These are phyloP conservation scores for Acanthococcus lagerstroemiae DNA, from an alignment of 2,888 invertebrate species.

Conservation along the genomic window DNA sequence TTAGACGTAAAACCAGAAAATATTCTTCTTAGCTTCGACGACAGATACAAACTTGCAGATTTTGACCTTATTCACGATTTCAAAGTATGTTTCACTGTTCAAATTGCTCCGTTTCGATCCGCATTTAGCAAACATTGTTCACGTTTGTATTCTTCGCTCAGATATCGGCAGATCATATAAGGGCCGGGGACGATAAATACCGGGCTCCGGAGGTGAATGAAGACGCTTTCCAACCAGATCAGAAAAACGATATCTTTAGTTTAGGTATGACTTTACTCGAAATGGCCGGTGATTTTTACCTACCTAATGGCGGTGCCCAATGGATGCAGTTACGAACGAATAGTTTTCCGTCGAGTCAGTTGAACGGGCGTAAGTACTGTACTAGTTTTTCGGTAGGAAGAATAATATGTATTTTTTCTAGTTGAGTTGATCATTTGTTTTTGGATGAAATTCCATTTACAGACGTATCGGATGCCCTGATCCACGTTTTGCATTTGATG, in stretches of 20 bases:
- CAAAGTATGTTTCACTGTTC: slow-evolving; percentile 8
- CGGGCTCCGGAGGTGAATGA: slow-evolving; percentile 23
- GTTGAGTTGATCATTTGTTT: background rate
- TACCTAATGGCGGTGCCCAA: slow-evolving; percentile 18
- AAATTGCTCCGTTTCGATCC: background rate
- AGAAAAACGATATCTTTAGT: slow-evolving; percentile 23
- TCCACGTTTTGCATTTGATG: slow-evolving; percentile 13
- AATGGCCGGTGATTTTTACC: slow-evolving; percentile 25
- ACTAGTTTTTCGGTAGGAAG: background rate
- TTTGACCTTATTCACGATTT: slow-evolving; percentile 22
- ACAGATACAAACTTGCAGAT: slow-evolving; percentile 20
- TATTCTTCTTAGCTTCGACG: slow-evolving; percentile 16
- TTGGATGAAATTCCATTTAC: background rate
- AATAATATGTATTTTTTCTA: background rate
- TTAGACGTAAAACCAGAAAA: slow-evolving; percentile 24
- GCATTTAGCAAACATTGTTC: background rate
- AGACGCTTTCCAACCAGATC: slow-evolving; percentile 18
- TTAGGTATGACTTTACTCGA: slow-evolving; percentile 21
- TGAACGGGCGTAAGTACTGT: slow-evolving; percentile 14
- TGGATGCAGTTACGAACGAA: slow-evolving; percentile 21
- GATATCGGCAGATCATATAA: slow-evolving; percentile 7
- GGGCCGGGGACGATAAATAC: slow-evolving; percentile 25
- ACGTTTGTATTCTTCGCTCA: background rate
- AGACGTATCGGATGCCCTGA: slow-evolving; percentile 17
- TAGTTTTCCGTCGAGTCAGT: slow-evolving; percentile 18